These are phyloP conservation scores for Istiophorus platypterus DNA, from an alignment of 2,113 vertebrate species.

Conservation along the genomic window DNA sequence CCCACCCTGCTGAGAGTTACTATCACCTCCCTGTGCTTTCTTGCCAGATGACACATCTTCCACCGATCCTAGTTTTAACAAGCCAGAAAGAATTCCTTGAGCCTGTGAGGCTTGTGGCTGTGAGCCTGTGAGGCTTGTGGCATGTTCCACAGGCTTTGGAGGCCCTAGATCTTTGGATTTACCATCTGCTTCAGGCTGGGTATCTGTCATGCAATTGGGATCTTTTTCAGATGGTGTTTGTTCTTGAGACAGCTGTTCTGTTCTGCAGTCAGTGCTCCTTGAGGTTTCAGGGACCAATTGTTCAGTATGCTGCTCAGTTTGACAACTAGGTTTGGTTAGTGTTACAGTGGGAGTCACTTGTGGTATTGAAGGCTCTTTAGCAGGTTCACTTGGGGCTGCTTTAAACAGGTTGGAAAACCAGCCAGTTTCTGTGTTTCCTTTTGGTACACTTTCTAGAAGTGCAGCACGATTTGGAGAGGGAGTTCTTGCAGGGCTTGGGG, in stretches of 20 bases:
- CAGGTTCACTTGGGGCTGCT: constrained; percentile 72
- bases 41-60: constrained; percentile 71
- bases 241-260: constrained; percentile 40
- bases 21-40: constrained; percentile 56
- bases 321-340: constrained; percentile 51
- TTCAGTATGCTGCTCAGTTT: constrained; percentile 55
- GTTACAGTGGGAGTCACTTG: constrained; percentile 57
- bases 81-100: constrained; percentile 74
- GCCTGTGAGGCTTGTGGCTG: constrained; percentile 52
- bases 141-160: constrained; percentile 27
- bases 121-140: too few species aligned
- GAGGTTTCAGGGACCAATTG: constrained; percentile 39
- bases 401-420: constrained; percentile 89
- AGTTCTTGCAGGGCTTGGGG: constrained; percentile 53
- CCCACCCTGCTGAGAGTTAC: constrained; percentile 76
- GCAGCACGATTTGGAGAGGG: constrained; percentile 68
- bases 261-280: neutral
- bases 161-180: constrained; percentile 35
- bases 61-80: constrained; percentile 82
- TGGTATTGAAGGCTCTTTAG: constrained; percentile 59
- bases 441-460: constrained; percentile 80
- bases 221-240: constrained; percentile 36
- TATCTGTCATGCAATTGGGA: constrained; percentile 18
- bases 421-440: constrained; percentile 82
- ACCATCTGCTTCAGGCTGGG: constrained; percentile 23